Conservation (phyloP, 2,113 vertebrate species). For the Rhabdornis inornatus region DNA sequence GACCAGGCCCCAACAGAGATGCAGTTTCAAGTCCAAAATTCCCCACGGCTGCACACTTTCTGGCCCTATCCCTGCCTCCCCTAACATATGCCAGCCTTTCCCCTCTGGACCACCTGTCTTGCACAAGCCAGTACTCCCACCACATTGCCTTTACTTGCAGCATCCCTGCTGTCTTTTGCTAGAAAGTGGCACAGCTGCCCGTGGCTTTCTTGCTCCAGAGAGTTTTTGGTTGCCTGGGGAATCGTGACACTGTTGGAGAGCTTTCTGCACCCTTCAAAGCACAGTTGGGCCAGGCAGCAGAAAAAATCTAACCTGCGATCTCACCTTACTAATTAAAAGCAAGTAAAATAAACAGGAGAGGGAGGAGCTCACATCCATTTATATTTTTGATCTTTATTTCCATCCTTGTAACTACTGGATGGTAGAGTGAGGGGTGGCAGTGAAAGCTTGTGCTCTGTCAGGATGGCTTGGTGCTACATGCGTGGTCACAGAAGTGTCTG, state of each 20-base stretch:
- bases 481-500: neutral
- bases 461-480: rapidly evolving
- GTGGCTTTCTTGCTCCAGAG: neutral
- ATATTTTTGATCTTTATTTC: neutral
- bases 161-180: neutral
- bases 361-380: neutral
- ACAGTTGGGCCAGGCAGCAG: neutral
- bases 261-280: neutral
- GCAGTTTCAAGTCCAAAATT: neutral
- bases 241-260: neutral
- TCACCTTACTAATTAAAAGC: neutral
- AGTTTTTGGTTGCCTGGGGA: neutral
- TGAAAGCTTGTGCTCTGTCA: neutral
- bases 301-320: neutral
- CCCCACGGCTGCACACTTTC: neutral
- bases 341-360: neutral
- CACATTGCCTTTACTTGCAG: neutral
- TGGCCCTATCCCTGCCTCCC: neutral
- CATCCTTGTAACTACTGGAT: neutral
- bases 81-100: neutral
- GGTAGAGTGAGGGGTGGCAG: neutral
- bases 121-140: neutral
- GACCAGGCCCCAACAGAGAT: neutral
- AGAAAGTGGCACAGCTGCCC: neutral
- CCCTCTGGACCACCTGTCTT: neutral